Evolutionary conservation across 2,113 vertebrate genomes (phyloP).

Genomic region (Rhinolophus sinicus): DNA sequence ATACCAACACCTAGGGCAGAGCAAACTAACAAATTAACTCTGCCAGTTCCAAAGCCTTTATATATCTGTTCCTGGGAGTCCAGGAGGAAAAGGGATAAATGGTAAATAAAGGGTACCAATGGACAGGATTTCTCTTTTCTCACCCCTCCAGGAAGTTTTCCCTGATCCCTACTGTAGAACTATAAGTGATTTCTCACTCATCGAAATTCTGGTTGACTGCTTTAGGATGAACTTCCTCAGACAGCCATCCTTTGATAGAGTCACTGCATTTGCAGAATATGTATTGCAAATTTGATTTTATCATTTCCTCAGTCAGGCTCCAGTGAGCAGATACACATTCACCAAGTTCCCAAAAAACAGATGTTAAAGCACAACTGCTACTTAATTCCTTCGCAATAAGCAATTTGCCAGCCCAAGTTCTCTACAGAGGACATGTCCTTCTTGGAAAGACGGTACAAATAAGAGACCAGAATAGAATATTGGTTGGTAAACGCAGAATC

Average conservation of each 20-base stretch:
- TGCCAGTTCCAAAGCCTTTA: not conserved
- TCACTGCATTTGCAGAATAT: not conserved
- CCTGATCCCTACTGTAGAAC: not conserved
- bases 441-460: not conserved
- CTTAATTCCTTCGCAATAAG: not conserved
- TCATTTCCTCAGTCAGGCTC: not conserved
- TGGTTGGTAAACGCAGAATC: conserved; percentile 24
- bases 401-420: not conserved
- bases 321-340: not conserved
- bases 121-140: not conserved
- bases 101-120: not conserved
- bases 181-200: not conserved
- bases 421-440: not conserved
- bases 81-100: not conserved
- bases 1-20: not conserved
- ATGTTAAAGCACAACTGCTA: not conserved
- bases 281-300: not conserved
- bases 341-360: not conserved
- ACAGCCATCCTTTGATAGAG: not conserved
- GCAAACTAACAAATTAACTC: not conserved
- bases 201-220: not conserved
- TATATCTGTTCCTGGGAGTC: not conserved
- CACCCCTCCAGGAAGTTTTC: not conserved
- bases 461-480: not conserved
- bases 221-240: not conserved